Evolutionary conservation across 2,113 vertebrate genomes (phyloP), one percentile per base, ranked within the genome.

Genomic region (Thymallus thymallus): DNA sequence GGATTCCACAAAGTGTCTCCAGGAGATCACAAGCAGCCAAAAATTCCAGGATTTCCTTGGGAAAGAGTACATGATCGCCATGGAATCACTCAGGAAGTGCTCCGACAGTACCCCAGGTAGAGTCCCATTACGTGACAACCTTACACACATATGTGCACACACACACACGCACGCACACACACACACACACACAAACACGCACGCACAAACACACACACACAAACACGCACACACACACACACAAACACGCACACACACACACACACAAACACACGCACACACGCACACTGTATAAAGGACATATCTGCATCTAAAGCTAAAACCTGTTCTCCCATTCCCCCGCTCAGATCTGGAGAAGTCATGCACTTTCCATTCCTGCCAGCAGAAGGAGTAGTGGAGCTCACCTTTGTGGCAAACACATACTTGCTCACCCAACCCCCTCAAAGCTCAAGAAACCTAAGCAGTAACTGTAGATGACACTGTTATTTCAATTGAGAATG

Each of bases 1-100:
- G 55, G 93, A 93, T 80, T 89, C 88, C 68, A 93, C 94, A 2
- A 87, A 92, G 77, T 94, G 93, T 74, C 89, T 95, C 26, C 88
- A 92, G 79, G 87, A 88, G 32, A 9, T 88, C 69, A 0, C 6
- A 10, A 0, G 1, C 7, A 73, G 20, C 48, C 26, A 13, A 10
- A 32, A 23, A n/a, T 90, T 48, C 65, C 18, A 68, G 0, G 14
- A 72, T 2, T 94, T 93, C 81, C 88, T 94, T 76, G 88, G 88
- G 66, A 0, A 0, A 0, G 0, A 68, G 0, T 94, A 93, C 69
- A 72, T 88, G 26, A 1, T 0, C 0, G 69, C 84, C 71, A 86
- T 94, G 64, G n/a, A 7, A 0, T 79, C 71, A 2, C 85, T 93
- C 72, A 88, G 87, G 16, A 0, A 72, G n/a, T 93, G 88, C 71